phyloP scores from a whole-genome alignment of 2,113 vertebrate species.

The Pterocles orientalis region DNA sequence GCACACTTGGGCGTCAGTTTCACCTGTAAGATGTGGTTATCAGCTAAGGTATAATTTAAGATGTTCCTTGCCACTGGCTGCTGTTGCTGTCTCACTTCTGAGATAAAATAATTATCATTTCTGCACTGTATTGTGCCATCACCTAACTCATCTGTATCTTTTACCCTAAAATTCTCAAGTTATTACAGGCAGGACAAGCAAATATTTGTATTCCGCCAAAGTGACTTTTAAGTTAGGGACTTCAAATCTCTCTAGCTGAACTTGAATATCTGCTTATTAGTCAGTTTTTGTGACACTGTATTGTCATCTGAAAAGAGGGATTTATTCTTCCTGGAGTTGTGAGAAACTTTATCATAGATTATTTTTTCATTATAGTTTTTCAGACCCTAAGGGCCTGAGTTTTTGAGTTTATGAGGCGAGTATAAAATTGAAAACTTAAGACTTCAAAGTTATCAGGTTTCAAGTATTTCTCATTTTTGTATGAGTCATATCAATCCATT shows the following conservation, averaged over 20 bases:
- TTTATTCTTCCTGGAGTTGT: neutral
- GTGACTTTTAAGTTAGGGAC: neutral
- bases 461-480: neutral
- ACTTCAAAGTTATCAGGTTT: neutral
- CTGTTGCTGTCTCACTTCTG: neutral
- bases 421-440: neutral
- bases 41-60: neutral
- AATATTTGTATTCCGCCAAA: neutral
- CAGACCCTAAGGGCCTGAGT: neutral
- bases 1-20: neutral
- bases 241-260: neutral
- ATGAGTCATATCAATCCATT: neutral
- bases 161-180: neutral
- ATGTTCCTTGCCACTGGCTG: neutral
- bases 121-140: neutral
- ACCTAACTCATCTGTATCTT: neutral
- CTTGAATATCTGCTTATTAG: neutral
- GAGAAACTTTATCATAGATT: neutral
- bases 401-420: neutral
- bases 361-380: neutral
- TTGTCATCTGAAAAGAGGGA: neutral
- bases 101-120: neutral
- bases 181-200: neutral
- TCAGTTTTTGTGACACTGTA: neutral
- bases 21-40: neutral